Conservation (phyloP, 23 tunicate genomes). For the Phallusia fumigata region DNA sequence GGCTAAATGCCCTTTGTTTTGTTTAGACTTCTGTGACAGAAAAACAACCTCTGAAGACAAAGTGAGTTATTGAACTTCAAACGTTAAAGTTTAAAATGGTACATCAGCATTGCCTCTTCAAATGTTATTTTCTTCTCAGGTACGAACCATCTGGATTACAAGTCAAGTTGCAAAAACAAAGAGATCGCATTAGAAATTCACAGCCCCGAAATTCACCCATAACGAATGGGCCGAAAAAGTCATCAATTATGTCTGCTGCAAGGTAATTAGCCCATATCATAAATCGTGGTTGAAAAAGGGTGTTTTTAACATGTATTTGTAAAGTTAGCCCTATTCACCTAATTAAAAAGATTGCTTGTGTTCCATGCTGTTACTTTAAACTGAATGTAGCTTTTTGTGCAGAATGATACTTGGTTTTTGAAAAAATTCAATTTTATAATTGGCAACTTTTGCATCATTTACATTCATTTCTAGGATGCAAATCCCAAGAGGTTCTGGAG, state of each 20-base stretch:
- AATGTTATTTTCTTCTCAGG: constrained; percentile 16
- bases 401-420: no score
- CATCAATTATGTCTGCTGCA: constrained; percentile 64
- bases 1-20: not conserved
- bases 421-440: no score
- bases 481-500: constrained; percentile 8
- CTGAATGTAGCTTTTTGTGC: no score
- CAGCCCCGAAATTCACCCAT: constrained; percentile 19
- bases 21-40: constrained; percentile 1
- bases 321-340: not conserved
- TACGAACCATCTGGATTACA: constrained; percentile 59
- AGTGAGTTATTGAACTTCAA: not conserved
- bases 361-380: no score
- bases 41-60: not conserved
- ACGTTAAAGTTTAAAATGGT: no score
- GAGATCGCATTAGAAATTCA: constrained; percentile 34
- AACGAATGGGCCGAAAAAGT: constrained; percentile 58
- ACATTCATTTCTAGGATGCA: not conserved
- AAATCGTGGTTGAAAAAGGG: not conserved
- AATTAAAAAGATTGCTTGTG: no score
- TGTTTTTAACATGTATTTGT: not conserved
- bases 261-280: constrained; percentile 29
- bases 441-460: not conserved
- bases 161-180: constrained; percentile 47
- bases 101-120: no score